phyloP scores from a whole-genome alignment of 2,113 vertebrate genomes.

The Lepisosteus oculatus region DNA sequence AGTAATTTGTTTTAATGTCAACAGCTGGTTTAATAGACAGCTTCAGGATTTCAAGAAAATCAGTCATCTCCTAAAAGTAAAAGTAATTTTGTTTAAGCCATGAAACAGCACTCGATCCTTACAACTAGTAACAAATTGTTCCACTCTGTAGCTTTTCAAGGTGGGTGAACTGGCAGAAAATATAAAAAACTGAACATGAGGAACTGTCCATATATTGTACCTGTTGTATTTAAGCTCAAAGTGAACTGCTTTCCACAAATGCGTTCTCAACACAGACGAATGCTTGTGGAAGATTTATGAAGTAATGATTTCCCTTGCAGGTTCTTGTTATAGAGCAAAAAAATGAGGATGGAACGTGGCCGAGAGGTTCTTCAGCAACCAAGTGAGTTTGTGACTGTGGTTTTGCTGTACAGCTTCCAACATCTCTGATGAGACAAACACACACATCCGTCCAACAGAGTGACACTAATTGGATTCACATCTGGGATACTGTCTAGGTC shows the following conservation, averaged over 20 bases:
- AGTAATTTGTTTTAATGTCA: too few species aligned
- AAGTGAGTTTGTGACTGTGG: conserved; percentile 79
- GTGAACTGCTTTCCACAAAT: conserved; percentile 1
- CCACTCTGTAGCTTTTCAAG: too few species aligned
- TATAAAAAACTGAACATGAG: conserved; percentile 1
- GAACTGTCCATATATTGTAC: conserved; percentile 3
- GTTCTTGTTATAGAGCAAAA: conserved; percentile 98
- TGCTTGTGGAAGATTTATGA: conserved; percentile 30
- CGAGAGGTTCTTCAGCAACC: conserved; percentile 83
- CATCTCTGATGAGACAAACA: not conserved
- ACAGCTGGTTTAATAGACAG: too few species aligned
- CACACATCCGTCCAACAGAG: too few species aligned
- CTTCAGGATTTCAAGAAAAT: too few species aligned
- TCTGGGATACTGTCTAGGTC: too few species aligned
- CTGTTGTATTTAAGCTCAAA: not conserved
- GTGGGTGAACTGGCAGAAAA: not conserved
- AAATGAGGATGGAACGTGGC: conserved; percentile 94
- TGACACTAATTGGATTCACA: too few species aligned
- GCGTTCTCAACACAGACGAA: not conserved
- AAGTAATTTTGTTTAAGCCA: too few species aligned
- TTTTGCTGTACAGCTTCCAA: conserved; percentile 1
- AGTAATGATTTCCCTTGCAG: conserved; percentile 54
- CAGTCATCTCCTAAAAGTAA: too few species aligned
- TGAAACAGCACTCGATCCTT: too few species aligned
- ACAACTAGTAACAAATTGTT: too few species aligned